Base-by-base conservation (phyloP, 2,113 vertebrate genomes). In the Scartelaos histophorus region DNA sequence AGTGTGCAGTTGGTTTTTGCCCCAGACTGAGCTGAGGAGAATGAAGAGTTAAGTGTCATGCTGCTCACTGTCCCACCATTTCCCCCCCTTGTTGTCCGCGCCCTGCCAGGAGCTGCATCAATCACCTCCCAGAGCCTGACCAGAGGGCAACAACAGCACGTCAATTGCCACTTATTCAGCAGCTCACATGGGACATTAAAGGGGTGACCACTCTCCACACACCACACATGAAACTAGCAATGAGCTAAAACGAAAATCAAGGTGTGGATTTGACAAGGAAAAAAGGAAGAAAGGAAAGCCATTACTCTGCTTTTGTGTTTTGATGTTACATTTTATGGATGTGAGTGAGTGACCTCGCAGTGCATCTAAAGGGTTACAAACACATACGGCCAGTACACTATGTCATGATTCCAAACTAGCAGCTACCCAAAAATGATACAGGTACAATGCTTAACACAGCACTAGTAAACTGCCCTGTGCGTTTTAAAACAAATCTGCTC, bases 61-160 rank as follows among this genome's bases (percentile, higher is more conserved):
- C 67, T 79, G 46, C 22, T 78, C 56, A 6, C 69, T 47, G 75
- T 79, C 79, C 83, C 7, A 78, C 85, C 86, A 78, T 71, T 45
- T 25, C 45, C 69, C 65, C 65, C 45, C 34, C 68, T 25, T 29
- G 17, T 67, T 81, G 61, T 62, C 70, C 73, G 78, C 66, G 3
- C 84, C 83, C 82, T 82, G 49, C 67, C 46, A n/a, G 43, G 34
- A 74, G 73, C 12, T 13, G 22, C 74, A 82, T 80, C 79, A 75
- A 73, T 85, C 83, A 77, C 70, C 64, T 53, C 51, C 1, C 46
- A 77, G 71, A 70, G 69, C 82, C 83, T 71, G 78, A 73, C 83
- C 80, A 85, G 69, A 58, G 66, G 67, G 73, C 64, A 76, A 60
- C 84, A 82, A 70, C 35, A 3, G 38, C 4, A 51, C 54, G 51